A percentile compares a stretch with the other conserved stretches of the same genome.
These are phyloP conservation scores for Morinoia aosen DNA, from an alignment of 2,888 invertebrate genomes.

Conservation along the genomic window DNA sequence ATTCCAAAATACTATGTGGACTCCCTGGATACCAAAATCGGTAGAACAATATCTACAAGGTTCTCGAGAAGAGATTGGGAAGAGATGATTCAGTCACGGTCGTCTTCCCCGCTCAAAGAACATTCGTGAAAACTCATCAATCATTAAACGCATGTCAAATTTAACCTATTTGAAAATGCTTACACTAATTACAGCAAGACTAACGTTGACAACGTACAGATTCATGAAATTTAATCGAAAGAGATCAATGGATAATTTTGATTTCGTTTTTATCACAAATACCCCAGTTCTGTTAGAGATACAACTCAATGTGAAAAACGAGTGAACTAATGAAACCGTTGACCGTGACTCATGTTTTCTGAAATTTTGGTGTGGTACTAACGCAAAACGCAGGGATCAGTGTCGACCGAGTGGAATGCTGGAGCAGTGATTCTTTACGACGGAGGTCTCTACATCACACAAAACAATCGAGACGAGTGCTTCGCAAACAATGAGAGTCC, in stretches of 20 bases:
- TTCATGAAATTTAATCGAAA: not conserved
- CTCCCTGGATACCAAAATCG: not conserved
- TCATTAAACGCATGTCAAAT: not conserved
- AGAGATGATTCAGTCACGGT: not conserved
- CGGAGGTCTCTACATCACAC: not conserved
- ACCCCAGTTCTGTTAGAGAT: not conserved
- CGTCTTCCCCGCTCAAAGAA: not conserved
- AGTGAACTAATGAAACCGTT: not conserved
- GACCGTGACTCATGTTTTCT: not conserved
- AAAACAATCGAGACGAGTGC: slow-evolving; percentile 34
- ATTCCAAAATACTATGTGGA: not conserved
- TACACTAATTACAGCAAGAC: not conserved
- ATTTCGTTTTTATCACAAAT: not conserved
- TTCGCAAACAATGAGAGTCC: slow-evolving; percentile 17
- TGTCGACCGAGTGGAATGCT: not conserved
- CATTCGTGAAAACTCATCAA: not conserved
- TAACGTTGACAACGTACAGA: not conserved
- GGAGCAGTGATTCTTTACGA: not conserved
- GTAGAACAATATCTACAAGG: not conserved
- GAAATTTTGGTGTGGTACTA: not conserved
- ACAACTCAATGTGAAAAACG: not conserved
- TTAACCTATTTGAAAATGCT: not conserved
- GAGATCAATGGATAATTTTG: not conserved
- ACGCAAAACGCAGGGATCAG: not conserved
- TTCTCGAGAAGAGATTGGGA: not conserved